These are phyloP conservation scores for Chloropsis hardwickii DNA, from an alignment of 2,113 vertebrate genomes.

Conservation along the genomic window DNA sequence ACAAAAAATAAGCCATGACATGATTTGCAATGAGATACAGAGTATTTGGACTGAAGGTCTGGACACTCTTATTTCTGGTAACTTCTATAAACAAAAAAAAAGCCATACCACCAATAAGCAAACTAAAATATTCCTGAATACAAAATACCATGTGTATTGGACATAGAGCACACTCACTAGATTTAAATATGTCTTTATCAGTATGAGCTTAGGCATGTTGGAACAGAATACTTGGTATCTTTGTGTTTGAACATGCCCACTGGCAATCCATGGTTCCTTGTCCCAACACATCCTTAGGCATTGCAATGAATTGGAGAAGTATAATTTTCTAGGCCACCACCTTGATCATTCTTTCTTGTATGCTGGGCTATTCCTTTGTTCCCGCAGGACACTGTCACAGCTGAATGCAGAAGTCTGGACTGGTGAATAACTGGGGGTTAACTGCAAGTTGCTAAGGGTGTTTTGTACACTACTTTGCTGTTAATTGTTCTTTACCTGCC, in stretches of 20 bases:
- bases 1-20: background rate
- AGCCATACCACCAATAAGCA: background rate
- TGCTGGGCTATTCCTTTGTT: background rate
- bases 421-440: background rate
- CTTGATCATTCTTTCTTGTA: background rate
- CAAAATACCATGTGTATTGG: background rate
- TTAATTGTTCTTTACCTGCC: background rate
- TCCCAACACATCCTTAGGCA: background rate
- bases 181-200: background rate
- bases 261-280: background rate
- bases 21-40: background rate
- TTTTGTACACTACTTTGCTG: background rate
- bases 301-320: background rate
- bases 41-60: background rate
- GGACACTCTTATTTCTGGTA: background rate
- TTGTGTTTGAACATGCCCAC: background rate
- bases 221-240: background rate
- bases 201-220: background rate
- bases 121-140: background rate
- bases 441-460: background rate
- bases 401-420: background rate
- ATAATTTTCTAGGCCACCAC: background rate
- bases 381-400: background rate
- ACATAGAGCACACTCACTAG: background rate
- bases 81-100: background rate